Evolutionary conservation across 2,888 invertebrate genomes (phyloP).

Genomic region (Pterostichus madidus): DNA sequence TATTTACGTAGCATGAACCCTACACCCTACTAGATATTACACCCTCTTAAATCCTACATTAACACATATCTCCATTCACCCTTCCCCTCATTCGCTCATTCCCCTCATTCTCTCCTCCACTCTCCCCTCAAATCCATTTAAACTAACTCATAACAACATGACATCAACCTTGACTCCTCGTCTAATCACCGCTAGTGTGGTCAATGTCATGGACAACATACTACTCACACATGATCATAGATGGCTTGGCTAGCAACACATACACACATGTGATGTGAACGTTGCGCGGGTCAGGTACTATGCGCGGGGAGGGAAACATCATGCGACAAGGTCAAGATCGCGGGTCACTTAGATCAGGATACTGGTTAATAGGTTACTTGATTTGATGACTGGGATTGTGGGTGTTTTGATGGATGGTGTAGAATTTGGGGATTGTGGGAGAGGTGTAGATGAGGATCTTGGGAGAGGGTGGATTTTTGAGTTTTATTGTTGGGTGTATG

Average conservation of each 20-base stretch:
- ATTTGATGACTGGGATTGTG: not conserved
- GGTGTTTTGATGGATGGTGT: too few relatives aligned
- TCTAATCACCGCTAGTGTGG: conserved; percentile 24
- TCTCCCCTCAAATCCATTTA: too few relatives aligned
- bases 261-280: conserved; percentile 12
- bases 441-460: too few relatives aligned
- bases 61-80: too few relatives aligned
- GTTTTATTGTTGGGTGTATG: too few relatives aligned
- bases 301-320: not conserved
- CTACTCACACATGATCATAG: conserved; percentile 17
- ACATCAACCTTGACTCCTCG: not conserved
- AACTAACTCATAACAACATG: not conserved
- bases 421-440: too few relatives aligned
- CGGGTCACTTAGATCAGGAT: conserved; percentile 31
- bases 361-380: conserved; percentile 25
- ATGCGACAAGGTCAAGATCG: conserved; percentile 58
- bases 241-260: conserved; percentile 52
- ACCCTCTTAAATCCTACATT: too few relatives aligned
- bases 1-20: too few relatives aligned
- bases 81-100: too few relatives aligned
- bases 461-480: too few relatives aligned
- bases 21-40: too few relatives aligned
- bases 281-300: conserved; percentile 59
- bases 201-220: conserved; percentile 55
- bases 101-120: too few relatives aligned